A percentile compares a stretch with the other conserved stretches of the same genome.
Evolutionary conservation across 2,797 vertebrate species (phyloP).

Genomic region (Euthynnus affinis): DNA sequence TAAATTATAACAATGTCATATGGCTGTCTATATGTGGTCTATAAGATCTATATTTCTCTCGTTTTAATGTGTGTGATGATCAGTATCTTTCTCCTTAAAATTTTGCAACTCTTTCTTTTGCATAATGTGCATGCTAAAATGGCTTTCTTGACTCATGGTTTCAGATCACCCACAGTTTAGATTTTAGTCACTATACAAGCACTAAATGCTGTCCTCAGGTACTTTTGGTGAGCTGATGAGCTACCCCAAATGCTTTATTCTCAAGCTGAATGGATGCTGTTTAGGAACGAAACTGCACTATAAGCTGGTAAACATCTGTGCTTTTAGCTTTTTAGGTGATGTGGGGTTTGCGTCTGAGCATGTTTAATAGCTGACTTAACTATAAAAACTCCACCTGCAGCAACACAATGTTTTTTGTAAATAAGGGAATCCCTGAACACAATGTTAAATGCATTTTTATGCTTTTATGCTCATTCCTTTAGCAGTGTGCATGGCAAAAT

Average conservation of each 20-base stretch:
- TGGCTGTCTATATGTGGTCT: background rate
- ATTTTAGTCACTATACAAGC: background rate
- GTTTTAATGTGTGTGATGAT: background rate
- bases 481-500: background rate
- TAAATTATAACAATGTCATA: background rate
- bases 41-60: conserved; percentile 11
- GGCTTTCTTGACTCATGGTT: background rate
- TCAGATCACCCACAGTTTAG: background rate
- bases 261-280: conserved; percentile 17
- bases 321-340: conserved; percentile 11
- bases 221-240: conserved; percentile 36
- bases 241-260: conserved; percentile 31
- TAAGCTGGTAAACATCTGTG: conserved; percentile 40
- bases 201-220: conserved; percentile 1
- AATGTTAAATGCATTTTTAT: conserved; percentile 1
- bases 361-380: conserved; percentile 35
- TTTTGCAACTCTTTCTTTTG: background rate
- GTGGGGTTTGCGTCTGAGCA: conserved; percentile 19
- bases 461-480: background rate
- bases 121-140: background rate
- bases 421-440: conserved; percentile 10
- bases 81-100: background rate
- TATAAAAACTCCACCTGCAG: conserved; percentile 28
- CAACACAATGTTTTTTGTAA: conserved; percentile 11
- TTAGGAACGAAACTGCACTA: conserved; percentile 30